Evolutionary conservation across 2,797 vertebrate genomes (phyloP), one percentile per base, ranked within the genome.

Genomic region (Dendrocincla tyrannina): DNA sequence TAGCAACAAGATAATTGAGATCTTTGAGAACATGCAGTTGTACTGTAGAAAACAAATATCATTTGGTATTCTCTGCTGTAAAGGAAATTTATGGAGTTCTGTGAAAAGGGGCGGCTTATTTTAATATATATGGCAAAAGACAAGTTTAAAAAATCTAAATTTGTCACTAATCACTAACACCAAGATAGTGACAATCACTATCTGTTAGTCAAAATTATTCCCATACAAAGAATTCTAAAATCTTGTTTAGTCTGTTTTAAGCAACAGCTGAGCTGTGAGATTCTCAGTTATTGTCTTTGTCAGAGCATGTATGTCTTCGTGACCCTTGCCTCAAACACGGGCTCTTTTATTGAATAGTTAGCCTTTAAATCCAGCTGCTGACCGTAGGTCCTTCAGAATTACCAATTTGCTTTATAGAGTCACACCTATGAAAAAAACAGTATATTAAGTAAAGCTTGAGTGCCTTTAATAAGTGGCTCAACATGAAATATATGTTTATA

Each of bases 211-310:
- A 62, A 60, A 82, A 35, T 25, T 64, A 64, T 92, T 91, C 77
- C 75, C 60, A 25, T 37, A 37, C 32, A 79, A 91, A 92, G 85
- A 90, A 92, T 94, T 93, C 77, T 74, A 30, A 42, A 80, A 50
- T 82, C 88, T 96, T 55, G 81, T 91, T 76, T 72, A 27, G 39
- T 91, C 62, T 86, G 85, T 74, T 94, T 89, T 94, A 96, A 95
- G 92, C 73, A 88, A 79, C 11, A 19, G 82, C 85, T 72, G 87
- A 86, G 63, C 63, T 87, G 62, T 69, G 37, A 88, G 30, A 33
- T 64, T 95, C 55, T 23, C 27, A 39, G 24, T 16, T 77, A 24
- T 11, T 82, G 27, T 17, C 49, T 72, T 82, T 79, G 37, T n/a
- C 39, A 46, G 28, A 70, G 60, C 24, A 60, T 68, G 64, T 42